phyloP scores from a whole-genome alignment of 2,797 vertebrate genomes.

The Chromobotia macracanthus region DNA sequence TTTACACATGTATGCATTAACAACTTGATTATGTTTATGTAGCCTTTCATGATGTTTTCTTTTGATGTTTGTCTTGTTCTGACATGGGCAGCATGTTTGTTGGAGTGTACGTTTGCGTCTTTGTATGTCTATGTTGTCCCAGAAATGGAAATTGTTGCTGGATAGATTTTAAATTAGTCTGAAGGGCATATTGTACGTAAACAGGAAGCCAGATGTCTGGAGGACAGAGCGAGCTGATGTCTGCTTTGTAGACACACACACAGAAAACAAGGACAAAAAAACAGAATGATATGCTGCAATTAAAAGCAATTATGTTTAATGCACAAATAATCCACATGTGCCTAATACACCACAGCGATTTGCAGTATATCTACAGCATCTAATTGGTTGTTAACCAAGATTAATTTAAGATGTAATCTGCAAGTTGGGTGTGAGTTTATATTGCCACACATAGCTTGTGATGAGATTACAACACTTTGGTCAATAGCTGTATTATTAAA shows the following conservation, averaged over 20 bases:
- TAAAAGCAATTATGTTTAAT: conserved; percentile 4
- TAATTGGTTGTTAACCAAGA: neutral
- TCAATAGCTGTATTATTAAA: neutral
- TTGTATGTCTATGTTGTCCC: neutral
- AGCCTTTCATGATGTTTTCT: neutral
- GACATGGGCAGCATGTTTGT: neutral
- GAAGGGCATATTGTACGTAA: neutral
- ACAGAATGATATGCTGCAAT: neutral
- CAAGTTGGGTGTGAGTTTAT: neutral
- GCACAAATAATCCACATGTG: neutral
- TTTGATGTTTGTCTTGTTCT: neutral
- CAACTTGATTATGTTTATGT: conserved; percentile 20
- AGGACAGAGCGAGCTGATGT: neutral
- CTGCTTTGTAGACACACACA: neutral
- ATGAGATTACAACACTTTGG: conserved; percentile 9
- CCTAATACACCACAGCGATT: neutral
- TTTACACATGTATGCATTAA: neutral
- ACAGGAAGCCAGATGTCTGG: conserved; percentile 28
- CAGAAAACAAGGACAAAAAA: conserved; percentile 14
- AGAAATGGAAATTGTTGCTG: neutral
- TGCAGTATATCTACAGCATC: neutral
- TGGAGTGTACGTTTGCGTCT: neutral
- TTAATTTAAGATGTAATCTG: neutral
- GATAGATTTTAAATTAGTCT: neutral
- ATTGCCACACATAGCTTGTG: neutral